phyloP scores from a whole-genome alignment of 1,140 invertebrate species.

The Drosophila teissieri region DNA sequence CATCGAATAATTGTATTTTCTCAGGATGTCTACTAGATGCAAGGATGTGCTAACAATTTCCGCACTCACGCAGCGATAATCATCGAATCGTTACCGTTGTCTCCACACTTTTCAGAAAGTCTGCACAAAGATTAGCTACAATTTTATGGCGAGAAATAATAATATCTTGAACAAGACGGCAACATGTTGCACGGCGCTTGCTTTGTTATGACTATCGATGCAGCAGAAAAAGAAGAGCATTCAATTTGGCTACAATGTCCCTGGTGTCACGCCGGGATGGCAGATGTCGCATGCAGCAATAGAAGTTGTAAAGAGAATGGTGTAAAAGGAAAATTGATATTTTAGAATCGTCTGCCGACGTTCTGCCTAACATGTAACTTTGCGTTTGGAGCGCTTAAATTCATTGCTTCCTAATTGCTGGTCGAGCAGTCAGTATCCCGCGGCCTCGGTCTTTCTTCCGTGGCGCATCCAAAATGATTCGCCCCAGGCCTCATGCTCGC shows the following conservation, averaged over 20 bases:
- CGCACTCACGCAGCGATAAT: slow-evolving; percentile 37
- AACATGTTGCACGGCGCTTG: slow-evolving; percentile 64
- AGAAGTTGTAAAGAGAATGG: slow-evolving; percentile 1
- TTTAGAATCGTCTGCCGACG: slow-evolving; percentile 28
- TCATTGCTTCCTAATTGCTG: slow-evolving; percentile 76
- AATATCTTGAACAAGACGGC: slow-evolving; percentile 71
- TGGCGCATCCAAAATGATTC: slow-evolving; percentile 40
- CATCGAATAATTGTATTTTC: not conserved
- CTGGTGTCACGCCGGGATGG: slow-evolving; percentile 35
- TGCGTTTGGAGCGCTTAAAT: slow-evolving; percentile 50
- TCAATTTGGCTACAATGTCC: slow-evolving; percentile 69
- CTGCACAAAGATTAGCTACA: slow-evolving; percentile 30
- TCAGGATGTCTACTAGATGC: slow-evolving; percentile 33
- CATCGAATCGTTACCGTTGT: slow-evolving; percentile 32
- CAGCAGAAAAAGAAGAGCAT: slow-evolving; percentile 32
- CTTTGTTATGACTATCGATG: slow-evolving; percentile 57
- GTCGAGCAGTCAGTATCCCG: slow-evolving; percentile 7
- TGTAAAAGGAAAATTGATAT: not conserved
- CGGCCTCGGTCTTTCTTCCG: slow-evolving; percentile 7
- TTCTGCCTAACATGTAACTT: slow-evolving; percentile 54
- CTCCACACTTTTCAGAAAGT: not conserved
- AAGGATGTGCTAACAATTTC: slow-evolving; percentile 46
- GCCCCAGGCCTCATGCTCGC: slow-evolving; percentile 29
- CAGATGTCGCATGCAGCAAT: slow-evolving; percentile 69
- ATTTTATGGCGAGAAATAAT: slow-evolving; percentile 56